Conservation (phyloP, 2,797 vertebrate genomes). For the Craterocephalus amniculus region DNA sequence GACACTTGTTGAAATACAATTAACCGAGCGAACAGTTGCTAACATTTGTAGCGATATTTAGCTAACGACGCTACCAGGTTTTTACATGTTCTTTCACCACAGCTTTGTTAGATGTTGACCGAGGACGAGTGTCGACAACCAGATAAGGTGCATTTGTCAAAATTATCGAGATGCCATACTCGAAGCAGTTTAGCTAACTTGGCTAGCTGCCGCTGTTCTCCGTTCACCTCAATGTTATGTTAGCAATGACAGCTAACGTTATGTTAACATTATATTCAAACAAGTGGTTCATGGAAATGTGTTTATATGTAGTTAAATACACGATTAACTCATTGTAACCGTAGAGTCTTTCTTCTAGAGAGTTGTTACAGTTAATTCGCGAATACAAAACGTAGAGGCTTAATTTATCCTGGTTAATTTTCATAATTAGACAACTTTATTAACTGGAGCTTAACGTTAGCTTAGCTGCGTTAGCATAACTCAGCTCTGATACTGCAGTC, state of each 20-base stretch:
- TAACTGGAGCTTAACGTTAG: slow-evolving; percentile 39
- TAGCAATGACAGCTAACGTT: slow-evolving; percentile 64
- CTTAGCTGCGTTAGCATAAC: slow-evolving; percentile 57
- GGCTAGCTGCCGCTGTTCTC: slow-evolving; percentile 31
- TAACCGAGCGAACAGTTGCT: slow-evolving; percentile 42
- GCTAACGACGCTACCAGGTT: slow-evolving; percentile 40
- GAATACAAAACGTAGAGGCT: not conserved
- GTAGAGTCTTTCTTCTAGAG: not conserved
- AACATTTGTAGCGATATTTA: slow-evolving; percentile 30
- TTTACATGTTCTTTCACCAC: not conserved
- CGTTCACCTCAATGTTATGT: slow-evolving; percentile 26
- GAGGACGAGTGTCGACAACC: slow-evolving; percentile 7
- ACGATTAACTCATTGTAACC: not conserved
- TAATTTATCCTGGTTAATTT: not conserved
- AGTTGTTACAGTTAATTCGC: not conserved
- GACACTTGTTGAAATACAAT: slow-evolving; percentile 72
- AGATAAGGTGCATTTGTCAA: slow-evolving; percentile 24
- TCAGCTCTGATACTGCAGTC: not conserved
- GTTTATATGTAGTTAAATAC: slow-evolving; percentile 33
- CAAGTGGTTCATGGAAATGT: slow-evolving; percentile 64
- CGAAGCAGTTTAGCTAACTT: slow-evolving; percentile 56
- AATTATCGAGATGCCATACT: slow-evolving; percentile 14
- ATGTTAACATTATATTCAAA: slow-evolving; percentile 56
- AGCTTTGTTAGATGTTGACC: not conserved
- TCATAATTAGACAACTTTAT: slow-evolving; percentile 39